A percentile compares a stretch with the other conserved stretches of the same genome.
phyloP scores from a whole-genome alignment of 2,113 vertebrate species.

The Baryphthengus martii region DNA sequence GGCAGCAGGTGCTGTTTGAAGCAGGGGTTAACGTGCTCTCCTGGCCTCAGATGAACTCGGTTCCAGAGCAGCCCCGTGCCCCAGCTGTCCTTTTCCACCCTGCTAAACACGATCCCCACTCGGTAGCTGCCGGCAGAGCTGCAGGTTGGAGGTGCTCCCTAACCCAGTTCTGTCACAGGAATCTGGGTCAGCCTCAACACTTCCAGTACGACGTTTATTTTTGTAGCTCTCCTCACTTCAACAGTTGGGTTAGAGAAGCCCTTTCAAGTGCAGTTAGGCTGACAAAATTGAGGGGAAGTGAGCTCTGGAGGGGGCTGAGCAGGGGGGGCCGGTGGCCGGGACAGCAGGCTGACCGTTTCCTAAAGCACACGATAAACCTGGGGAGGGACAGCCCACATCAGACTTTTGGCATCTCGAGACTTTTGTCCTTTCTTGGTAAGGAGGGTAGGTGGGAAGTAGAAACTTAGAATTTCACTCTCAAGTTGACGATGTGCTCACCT shows the following conservation, averaged over 20 bases:
- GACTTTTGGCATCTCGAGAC: background rate
- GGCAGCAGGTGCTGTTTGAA: background rate
- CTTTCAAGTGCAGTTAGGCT: slow-evolving; percentile 47
- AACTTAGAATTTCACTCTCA: background rate
- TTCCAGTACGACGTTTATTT: slow-evolving; percentile 42
- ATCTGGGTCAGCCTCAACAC: slow-evolving; percentile 61
- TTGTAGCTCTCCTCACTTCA: slow-evolving; percentile 50
- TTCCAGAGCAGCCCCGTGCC: background rate
- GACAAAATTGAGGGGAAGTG: slow-evolving; percentile 27
- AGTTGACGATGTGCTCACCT: background rate
- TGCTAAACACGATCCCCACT: background rate
- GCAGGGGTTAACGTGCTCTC: background rate
- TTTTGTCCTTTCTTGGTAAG: background rate
- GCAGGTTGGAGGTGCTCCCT: slow-evolving; percentile 59
- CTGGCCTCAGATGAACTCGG: slow-evolving; percentile 6
- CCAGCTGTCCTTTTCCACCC: slow-evolving; percentile 19
- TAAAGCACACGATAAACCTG: background rate
- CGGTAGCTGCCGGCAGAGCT: background rate
- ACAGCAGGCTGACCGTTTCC: background rate
- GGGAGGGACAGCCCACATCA: background rate
- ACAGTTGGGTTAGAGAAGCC: slow-evolving; percentile 12
- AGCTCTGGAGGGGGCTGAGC: background rate
- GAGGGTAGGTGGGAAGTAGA: background rate
- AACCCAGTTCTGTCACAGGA: slow-evolving; percentile 62
- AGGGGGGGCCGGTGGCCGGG: background rate